These are phyloP conservation scores for Baccha elongata DNA, from an alignment of 2,888 invertebrate species.

Conservation along the genomic window DNA sequence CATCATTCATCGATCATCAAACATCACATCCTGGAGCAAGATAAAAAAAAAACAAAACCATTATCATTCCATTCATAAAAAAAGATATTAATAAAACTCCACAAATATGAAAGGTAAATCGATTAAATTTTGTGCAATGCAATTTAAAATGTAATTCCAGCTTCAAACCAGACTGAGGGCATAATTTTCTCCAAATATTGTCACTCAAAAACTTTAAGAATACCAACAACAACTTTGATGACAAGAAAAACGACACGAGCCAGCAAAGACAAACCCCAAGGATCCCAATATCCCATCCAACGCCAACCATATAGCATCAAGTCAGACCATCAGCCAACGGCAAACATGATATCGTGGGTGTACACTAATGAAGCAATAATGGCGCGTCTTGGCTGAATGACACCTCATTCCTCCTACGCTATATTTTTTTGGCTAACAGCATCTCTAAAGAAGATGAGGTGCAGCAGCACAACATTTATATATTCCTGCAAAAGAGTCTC, in stretches of 20 bases:
- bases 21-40: background rate
- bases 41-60: background rate
- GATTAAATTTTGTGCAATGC: slow-evolving; percentile 17
- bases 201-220: slow-evolving; percentile 1
- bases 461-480: slow-evolving; percentile 43
- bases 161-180: background rate
- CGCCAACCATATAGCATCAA: background rate
- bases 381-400: slow-evolving; percentile 76
- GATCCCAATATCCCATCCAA: background rate
- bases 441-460: slow-evolving; percentile 35
- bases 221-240: slow-evolving; percentile 25
- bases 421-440: slow-evolving; percentile 17
- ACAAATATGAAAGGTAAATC: background rate
- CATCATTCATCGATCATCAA: slow-evolving; percentile 22
- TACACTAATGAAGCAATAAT: slow-evolving; percentile 82
- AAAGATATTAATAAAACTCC: background rate
- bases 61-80: slow-evolving; percentile 13
- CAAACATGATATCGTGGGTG: slow-evolving; percentile 62
- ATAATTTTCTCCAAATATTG: background rate
- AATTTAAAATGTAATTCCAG: slow-evolving; percentile 31
- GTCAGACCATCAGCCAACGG: slow-evolving; percentile 1
- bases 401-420: slow-evolving; percentile 68
- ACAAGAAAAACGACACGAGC: slow-evolving; percentile 14
- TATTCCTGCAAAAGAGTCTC: background rate
- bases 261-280: background rate